Percentiles rank a stretch among this genome's conserved stretches.
phyloP scores from a whole-genome alignment of 92 coral and sea anemone species.

The Metridium senile region DNA sequence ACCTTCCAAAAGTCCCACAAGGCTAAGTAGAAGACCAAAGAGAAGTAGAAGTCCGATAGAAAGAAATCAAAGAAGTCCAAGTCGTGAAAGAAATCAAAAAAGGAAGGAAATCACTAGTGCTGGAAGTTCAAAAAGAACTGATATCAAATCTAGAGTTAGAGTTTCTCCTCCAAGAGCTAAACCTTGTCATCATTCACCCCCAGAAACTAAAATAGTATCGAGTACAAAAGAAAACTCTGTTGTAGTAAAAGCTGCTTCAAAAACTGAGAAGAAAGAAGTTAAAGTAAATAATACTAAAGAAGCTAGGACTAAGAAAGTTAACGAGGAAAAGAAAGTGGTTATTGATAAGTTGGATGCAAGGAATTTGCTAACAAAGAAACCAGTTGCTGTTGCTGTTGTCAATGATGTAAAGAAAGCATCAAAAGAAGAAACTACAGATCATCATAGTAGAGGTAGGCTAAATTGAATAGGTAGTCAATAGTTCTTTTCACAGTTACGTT shows the following conservation, averaged over 20 bases:
- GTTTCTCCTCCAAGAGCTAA: neutral
- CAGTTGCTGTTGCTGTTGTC: neutral
- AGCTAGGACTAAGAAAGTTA: constrained; percentile 1
- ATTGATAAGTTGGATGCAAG: constrained; percentile 36
- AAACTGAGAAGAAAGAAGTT: constrained; percentile 1
- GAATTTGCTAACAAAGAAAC: constrained; percentile 20
- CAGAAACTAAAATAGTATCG: neutral
- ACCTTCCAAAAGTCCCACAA: constrained; percentile 11
- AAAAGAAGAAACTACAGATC: neutral
- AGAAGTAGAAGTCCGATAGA: constrained; percentile 30
- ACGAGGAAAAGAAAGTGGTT: constrained; percentile 7
- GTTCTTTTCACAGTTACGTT: too few relatives aligned
- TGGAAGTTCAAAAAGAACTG: constrained; percentile 12
- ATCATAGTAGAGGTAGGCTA: constrained; percentile 10
- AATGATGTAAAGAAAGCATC: neutral
- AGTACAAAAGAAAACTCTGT: constrained; percentile 12
- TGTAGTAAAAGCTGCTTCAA: neutral
- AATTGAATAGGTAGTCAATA: too few relatives aligned
- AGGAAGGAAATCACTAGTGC: constrained; percentile 5
- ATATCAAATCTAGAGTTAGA: neutral
- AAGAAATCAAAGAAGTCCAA: constrained; percentile 31
- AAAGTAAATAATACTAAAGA: constrained; percentile 1
- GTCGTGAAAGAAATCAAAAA: neutral
- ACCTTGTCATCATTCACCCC: neutral
- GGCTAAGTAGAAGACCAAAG: neutral